These are phyloP conservation scores for Macrocentrus cingulum DNA, from an alignment of 1,140 invertebrate genomes.

Conservation along the genomic window DNA sequence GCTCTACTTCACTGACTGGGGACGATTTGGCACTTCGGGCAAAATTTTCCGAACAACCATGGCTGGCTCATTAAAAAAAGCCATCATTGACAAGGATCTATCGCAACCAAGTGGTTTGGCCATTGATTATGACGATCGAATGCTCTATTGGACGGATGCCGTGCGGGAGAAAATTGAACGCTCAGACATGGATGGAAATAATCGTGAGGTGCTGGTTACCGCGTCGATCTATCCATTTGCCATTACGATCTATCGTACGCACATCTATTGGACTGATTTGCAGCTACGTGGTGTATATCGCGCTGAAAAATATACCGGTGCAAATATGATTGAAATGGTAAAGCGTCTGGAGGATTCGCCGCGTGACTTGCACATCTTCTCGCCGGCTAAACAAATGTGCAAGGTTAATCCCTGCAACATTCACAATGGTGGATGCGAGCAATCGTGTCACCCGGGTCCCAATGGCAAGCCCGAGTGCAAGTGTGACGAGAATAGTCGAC, in stretches of 20 bases:
- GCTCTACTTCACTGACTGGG: slow-evolving; percentile 93
- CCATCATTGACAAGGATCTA: slow-evolving; percentile 87
- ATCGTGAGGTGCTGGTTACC: slow-evolving; percentile 75
- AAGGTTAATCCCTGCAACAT: slow-evolving; percentile 82
- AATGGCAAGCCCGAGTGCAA: slow-evolving; percentile 84
- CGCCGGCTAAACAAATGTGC: slow-evolving; percentile 78
- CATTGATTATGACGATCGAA: slow-evolving; percentile 93
- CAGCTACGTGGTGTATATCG: slow-evolving; percentile 92
- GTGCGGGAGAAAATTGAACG: slow-evolving; percentile 96
- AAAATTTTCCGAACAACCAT: slow-evolving; percentile 95
- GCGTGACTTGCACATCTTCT: slow-evolving; percentile 88
- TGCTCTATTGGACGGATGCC: slow-evolving; percentile 98
- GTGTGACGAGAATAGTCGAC: slow-evolving; percentile 81
- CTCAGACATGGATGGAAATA: slow-evolving; percentile 82
- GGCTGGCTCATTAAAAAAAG: slow-evolving; percentile 90
- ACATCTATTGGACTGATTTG: slow-evolving; percentile 98
- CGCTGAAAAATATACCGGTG: slow-evolving; percentile 96
- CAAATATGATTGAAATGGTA: slow-evolving; percentile 91
- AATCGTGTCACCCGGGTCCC: slow-evolving; percentile 87
- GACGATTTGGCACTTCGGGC: slow-evolving; percentile 85
- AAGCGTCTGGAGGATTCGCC: slow-evolving; percentile 88
- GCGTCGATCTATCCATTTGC: slow-evolving; percentile 97
- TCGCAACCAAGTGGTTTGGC: slow-evolving; percentile 95
- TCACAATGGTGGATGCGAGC: slow-evolving; percentile 94
- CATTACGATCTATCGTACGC: slow-evolving; percentile 86